Base-by-base conservation (phyloP, 1,140 invertebrate genomes). In the Vanessa tameamea region DNA sequence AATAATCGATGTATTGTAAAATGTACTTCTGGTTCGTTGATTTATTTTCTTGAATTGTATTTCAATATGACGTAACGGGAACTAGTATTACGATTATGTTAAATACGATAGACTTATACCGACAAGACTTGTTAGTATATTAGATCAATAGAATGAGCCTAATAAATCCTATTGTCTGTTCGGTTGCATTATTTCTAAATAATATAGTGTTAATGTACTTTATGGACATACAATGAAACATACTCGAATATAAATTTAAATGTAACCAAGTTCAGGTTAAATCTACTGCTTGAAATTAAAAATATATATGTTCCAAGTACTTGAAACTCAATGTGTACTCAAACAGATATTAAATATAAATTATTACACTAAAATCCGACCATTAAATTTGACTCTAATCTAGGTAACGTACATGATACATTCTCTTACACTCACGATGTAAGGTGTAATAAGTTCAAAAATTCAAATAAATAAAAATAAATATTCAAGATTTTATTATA, bases 11-110 rank as follows among this genome's bases (percentile, higher is more conserved):
- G 53, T 43, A 68, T 68, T 13, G 14, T 59, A 59, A 23, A 59
- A 13, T 26, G 26, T 26, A 26, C 2, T 26, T 47, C 8, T 47
- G 47, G 47, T 59, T 47, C 51, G 57, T 7, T 26, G 11, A 47
- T 59, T 61, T 48, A 13, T 61, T 69, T 13, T 69, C 43, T 47
- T 53, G 15, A n/a, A 12, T 12, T 31, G 55, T 12, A 61, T 69
- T 51, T 43, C 9, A 57, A 47, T 73, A 66, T 73, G n/a, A 65
- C 61, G 63, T 76, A 76, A 76, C 74, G 64, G 74, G 65, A 72
- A 69, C 65, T 47, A 48, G 64, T 72, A 76, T 72, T 73, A 59
- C 55, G 20, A 59, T 59, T 26, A 59, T 43, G 66, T 66, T 68
- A 73, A 73, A 68, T 64, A 53, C 68, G 57, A 73, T 73, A 64